Evolutionary conservation across 2,797 vertebrate genomes (phyloP).

Genomic region (Limosa lapponica): DNA sequence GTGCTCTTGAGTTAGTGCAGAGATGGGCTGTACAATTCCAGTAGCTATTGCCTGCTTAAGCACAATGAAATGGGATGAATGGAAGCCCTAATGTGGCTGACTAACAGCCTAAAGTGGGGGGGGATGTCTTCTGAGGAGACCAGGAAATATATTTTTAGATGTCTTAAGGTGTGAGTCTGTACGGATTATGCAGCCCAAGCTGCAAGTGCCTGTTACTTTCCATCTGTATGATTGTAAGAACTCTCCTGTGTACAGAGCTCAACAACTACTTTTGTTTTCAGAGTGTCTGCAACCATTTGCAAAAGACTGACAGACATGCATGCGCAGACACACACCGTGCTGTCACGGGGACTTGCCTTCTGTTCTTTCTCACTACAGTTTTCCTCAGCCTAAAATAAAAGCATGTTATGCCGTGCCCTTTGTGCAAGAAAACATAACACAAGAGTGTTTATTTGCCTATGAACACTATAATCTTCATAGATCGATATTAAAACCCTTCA

Average conservation of each 20-base stretch:
- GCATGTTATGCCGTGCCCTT: not conserved
- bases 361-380: slow-evolving; percentile 7
- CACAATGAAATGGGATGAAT: slow-evolving; percentile 39
- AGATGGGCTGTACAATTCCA: slow-evolving; percentile 37
- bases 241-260: not conserved
- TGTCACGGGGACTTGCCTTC: slow-evolving; percentile 30
- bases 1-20: slow-evolving; percentile 21
- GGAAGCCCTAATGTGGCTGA: slow-evolving; percentile 38
- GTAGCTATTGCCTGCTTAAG: slow-evolving; percentile 32
- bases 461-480: slow-evolving; percentile 35
- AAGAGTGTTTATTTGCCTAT: slow-evolving; percentile 54
- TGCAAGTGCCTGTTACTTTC: not conserved
- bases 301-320: not conserved
- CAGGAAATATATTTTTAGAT: slow-evolving; percentile 8
- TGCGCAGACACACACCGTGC: not conserved
- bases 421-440: slow-evolving; percentile 13
- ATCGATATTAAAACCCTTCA: slow-evolving; percentile 36
- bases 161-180: not conserved
- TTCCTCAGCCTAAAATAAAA: slow-evolving; percentile 33
- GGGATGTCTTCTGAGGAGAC: slow-evolving; percentile 21
- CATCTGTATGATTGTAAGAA: not conserved
- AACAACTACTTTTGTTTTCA: slow-evolving; percentile 31
- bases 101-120: slow-evolving; percentile 6
- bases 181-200: not conserved
- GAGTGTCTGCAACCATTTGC: slow-evolving; percentile 11